Conservation (phyloP, 2,888 invertebrate genomes). For the Agriotes lineatus region DNA sequence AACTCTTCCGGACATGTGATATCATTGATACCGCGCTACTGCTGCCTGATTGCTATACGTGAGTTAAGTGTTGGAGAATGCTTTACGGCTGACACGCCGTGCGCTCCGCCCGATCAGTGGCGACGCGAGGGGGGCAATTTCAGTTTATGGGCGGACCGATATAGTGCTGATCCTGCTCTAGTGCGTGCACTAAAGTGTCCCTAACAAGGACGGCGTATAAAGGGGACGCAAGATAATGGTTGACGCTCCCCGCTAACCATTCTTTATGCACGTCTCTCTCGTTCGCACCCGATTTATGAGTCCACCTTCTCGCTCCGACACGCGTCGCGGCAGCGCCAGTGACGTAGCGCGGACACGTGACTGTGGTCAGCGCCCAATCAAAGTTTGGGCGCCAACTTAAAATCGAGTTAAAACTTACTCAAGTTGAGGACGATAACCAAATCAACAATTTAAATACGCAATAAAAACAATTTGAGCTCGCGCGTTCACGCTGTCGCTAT, state of each 20-base stretch:
- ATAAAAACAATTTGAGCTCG: conserved; percentile 27
- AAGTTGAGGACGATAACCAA: conserved; percentile 25
- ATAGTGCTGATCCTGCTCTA: conserved; percentile 65
- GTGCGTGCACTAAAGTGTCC: conserved; percentile 46
- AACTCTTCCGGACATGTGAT: conserved; percentile 58
- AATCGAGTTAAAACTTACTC: conserved; percentile 39
- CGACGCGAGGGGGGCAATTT: conserved; percentile 57
- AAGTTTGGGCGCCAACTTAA: conserved; percentile 65
- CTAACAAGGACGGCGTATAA: conserved; percentile 56
- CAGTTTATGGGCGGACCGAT: conserved; percentile 68
- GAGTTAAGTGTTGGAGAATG: conserved; percentile 68
- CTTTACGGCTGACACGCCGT: conserved; percentile 65
- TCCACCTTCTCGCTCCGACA: conserved; percentile 66
- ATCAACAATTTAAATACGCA: conserved; percentile 32
- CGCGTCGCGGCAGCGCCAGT: conserved; percentile 61
- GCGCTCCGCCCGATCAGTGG: conserved; percentile 63
- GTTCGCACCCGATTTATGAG: conserved; percentile 66
- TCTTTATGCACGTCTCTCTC: conserved; percentile 68
- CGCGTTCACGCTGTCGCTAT: conserved; percentile 8
- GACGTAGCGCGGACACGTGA: conserved; percentile 62
- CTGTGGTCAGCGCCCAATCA: conserved; percentile 62
- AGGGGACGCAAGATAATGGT: conserved; percentile 67
- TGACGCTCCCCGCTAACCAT: conserved; percentile 68
- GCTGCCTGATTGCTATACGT: conserved; percentile 66
- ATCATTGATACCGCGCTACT: conserved; percentile 63